Evolutionary conservation across 2,113 vertebrate species (phyloP).

Genomic region (Monopterus albus): DNA sequence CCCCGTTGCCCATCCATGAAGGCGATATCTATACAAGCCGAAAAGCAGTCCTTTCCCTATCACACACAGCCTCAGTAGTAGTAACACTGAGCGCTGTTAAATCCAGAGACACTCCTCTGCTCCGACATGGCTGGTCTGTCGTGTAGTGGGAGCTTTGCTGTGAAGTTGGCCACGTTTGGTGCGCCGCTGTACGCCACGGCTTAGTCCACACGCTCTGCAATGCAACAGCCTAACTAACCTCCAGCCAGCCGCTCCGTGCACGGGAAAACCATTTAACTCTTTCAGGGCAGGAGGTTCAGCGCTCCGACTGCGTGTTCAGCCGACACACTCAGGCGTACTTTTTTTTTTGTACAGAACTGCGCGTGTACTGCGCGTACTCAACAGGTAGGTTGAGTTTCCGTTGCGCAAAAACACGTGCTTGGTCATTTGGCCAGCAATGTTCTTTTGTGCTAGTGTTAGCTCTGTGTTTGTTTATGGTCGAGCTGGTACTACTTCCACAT

Average conservation of each 20-base stretch:
- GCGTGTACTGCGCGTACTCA: constrained; percentile 9
- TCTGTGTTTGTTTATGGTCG: neutral
- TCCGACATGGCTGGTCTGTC: constrained; percentile 70
- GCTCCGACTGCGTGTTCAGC: neutral
- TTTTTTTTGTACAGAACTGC: no score
- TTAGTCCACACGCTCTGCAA: constrained; percentile 70
- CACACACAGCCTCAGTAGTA: neutral
- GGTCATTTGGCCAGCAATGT: neutral
- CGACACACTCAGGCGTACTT: neutral
- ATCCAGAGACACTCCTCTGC: constrained; percentile 43
- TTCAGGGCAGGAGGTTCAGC: constrained; percentile 30
- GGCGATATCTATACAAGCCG: constrained; percentile 48
- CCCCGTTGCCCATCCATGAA: constrained; percentile 77
- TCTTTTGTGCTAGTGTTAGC: neutral
- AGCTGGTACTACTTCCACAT: neutral
- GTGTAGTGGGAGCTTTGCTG: constrained; percentile 27
- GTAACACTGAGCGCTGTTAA: constrained; percentile 42
- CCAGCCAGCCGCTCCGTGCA: constrained; percentile 60
- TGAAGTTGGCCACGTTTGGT: constrained; percentile 59
- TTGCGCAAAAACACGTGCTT: neutral
- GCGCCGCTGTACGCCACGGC: constrained; percentile 59
- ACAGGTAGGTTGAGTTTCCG: constrained; percentile 44
- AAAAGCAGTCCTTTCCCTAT: neutral
- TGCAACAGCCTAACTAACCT: constrained; percentile 64
- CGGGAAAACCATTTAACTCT: constrained; percentile 71